Base-by-base conservation (phyloP, 1,140 invertebrate genomes). In the Drosophila funebris region DNA sequence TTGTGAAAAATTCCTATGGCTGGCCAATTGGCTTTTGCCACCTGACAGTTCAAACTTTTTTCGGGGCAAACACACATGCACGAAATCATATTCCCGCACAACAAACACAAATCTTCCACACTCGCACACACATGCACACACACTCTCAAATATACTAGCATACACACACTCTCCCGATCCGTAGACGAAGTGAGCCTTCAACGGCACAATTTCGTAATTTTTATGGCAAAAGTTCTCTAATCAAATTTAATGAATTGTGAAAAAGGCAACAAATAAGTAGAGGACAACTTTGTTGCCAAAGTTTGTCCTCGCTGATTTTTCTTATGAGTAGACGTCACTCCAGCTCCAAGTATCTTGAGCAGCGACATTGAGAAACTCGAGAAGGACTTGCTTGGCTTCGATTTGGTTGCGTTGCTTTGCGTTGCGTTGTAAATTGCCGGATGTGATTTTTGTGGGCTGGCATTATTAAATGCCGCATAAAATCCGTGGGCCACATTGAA, bases 211-310 rank as follows among this genome's bases (percentile, higher is more conserved):
- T 88, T 88, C 83, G 83, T 88, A 88, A 88, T 88, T 88, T 88
- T 88, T 88, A 88, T 88, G 83, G 83, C 78, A 83, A 88, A 88
- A 88, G 83, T 88, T 88, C 83, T 88, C 83, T 88, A 88, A 88
- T 88, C 83, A 88, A 88, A 88, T 88, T 88, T 88, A 88, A 88
- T 88, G 83, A 88, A 88, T 88, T 88, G 83, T 88, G 83, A 88
- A 88, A 88, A 88, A 88, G 83, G 83, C 83, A 88, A 88, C 83
- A 88, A 88, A 88, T 88, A 73, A 73, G 64, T 73, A 88, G 78
- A 88, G 79, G 83, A 88, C 83, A 88, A 88, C 83, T 88, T 88
- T 89, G 73, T 84, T 70, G 69, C 64, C 44, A 79, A 87, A 87
- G 76, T 88, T 88, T 88, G 83, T 88, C 83, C 78, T 81, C 62